Percentiles rank a stretch among this genome's conserved stretches.
These are phyloP conservation scores for Tragelaphus strepsiceros DNA, from an alignment of 2,113 vertebrate genomes.

Conservation along the genomic window DNA sequence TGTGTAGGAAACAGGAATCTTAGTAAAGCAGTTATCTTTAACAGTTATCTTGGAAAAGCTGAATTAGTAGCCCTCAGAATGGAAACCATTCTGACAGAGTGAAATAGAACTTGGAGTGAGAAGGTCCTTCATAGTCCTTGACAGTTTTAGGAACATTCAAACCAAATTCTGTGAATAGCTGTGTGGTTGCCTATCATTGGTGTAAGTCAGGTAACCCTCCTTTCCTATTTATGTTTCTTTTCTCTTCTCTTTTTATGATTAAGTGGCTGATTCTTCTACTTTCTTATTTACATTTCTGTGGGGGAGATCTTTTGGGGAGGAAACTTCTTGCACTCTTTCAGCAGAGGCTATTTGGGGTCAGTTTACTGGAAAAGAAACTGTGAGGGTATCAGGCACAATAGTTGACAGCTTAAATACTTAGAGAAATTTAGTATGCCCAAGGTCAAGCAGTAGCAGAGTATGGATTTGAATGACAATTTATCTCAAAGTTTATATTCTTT, in stretches of 20 bases:
- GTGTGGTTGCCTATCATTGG: not conserved
- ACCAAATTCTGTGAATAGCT: not conserved
- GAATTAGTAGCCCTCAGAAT: not conserved
- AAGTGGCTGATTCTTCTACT: not conserved
- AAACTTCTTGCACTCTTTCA: not conserved
- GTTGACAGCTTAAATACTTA: not conserved
- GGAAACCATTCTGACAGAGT: not conserved
- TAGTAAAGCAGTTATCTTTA: not conserved
- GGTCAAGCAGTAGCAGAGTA: not conserved
- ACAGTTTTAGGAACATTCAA: not conserved
- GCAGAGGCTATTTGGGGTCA: not conserved
- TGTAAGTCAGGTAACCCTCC: not conserved
- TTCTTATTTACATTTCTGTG: not conserved
- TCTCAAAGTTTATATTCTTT: not conserved
- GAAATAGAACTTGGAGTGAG: not conserved
- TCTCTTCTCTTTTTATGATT: not conserved
- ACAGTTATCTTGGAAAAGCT: not conserved
- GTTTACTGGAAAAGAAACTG: not conserved
- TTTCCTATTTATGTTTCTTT: not conserved
- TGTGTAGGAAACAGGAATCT: not conserved
- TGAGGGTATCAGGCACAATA: not conserved
- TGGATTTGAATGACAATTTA: not conserved
- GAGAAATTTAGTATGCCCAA: not conserved
- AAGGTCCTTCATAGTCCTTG: not conserved
- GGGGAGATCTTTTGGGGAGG: not conserved